Base-by-base conservation (phyloP, 2,113 vertebrate species). In the Cardinalis cardinalis region DNA sequence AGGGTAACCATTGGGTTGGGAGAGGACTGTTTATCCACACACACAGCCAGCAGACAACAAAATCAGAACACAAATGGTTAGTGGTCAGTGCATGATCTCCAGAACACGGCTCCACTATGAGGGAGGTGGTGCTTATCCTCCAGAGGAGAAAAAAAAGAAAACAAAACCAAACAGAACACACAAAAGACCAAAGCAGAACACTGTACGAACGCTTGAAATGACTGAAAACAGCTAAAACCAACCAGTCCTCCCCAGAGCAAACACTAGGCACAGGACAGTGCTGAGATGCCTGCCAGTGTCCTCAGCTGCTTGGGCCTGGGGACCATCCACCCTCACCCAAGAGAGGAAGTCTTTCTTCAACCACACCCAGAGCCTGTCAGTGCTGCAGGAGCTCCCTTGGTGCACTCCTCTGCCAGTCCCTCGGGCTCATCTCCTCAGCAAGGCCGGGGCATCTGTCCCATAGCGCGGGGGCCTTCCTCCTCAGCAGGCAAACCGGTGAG, bases 121-220 rank as follows among this genome's bases (percentile, higher is more conserved):
- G 23, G 48, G 14, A 70, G 12, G 43, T 21, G 14, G 26, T 55
- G 12, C 7, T 88, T 84, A 81, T 94, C 69, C 76, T 88, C 77
- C 87, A 69, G 29, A 55, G 34, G 9, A 77, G 40, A 69, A 75
- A 41, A 19, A 49, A 19, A 4, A 12, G 9, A 58, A 43, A 66
- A 66, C 40, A 38, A 53, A 51, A 28, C 24, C 28, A 51, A 63
- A 44, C 44, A 10, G 43, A 72, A 63, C 29, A 75, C 19, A 85
- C 17, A n/a, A 63, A 74, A 90, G 38, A 82, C 34, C 18, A 75
- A 61, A 81, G 65, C 65, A 81, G 61, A 92, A 91, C 40, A 72
- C 78, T 70, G 77, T 69, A 72, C 4, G 16, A 88, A 14, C 10
- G 6, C 66, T 87, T 93, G 89, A 96, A 95, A 94, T 90, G 89